Base-by-base conservation (phyloP, 2,113 vertebrate genomes). In the Saguinus midas region DNA sequence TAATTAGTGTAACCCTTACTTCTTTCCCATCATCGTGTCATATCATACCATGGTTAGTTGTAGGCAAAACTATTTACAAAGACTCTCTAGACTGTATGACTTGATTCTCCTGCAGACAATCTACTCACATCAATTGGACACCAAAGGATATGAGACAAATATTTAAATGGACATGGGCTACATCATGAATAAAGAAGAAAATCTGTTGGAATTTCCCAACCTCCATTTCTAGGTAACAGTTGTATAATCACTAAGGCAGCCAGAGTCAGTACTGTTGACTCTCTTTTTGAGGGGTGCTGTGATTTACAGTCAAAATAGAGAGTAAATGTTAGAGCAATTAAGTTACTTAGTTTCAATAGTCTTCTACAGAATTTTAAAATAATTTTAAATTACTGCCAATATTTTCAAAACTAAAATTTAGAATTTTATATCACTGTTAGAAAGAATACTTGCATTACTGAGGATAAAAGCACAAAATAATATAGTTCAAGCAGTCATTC, bases 121-220 rank as follows among this genome's bases (percentile, higher is more conserved):
- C 11, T 92, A 35, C 32, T 86, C 72, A 81, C 48, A 89, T 95
- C 66, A 94, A 12, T 96, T 90, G 87, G 88, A 92, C 11, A 43
- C 25, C 78, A 40, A 94, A 78, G 48, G 78, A 83, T 48, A 97
- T 12, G 40, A 89, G 96, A 61, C 66, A 96, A 96, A 92, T 96
- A 97, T 97, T 95, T 79, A 89, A 96, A 50, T 93, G 55, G 43
- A 93, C 55, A 61, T 18, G 11, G 16, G 11, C 35, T 58, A 35
- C 1, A 10, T 73, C 81, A 35, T 40, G 82, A 96, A 85, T 48
- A 96, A 91, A 94, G 78, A 13, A 55, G 78, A 86, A 91, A 78
- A 70, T 68, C 8, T 96, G 16, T 94, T 94, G 82, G 93, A 93
- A 93, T 91, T 95, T 94, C 66, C 75, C 40, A 91, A 35, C 48